Evolutionary conservation across 2,113 vertebrate genomes (phyloP), one percentile per base, ranked within the genome.

Genomic region (Odobenus rosmarus): DNA sequence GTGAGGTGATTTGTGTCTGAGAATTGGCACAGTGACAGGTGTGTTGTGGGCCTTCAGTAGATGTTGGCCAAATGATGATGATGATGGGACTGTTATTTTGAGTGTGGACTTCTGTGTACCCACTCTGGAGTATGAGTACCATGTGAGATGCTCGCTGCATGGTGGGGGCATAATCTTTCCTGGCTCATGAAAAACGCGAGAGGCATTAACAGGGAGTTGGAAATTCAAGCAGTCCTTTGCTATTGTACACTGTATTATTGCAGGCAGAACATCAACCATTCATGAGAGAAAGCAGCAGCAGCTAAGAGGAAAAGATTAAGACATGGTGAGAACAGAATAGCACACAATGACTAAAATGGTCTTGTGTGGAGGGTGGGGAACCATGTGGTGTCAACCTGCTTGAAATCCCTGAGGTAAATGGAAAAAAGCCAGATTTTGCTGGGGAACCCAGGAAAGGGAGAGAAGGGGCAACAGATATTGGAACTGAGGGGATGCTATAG

Each of bases 341-440:
- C n/a, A 64, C 26, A 6, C 31, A 16, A 2, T 39, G 26, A 69
- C n/a, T 57, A 19, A 42, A 62, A 31, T 39, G 31, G 24, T 51
- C 3, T 13, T 92, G 28, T 0, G 0, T 86, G 1, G 39, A 80
- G 13, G 2, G 1, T 28, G 2, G 4, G 9, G n/a, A 51, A 6
- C 3, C 2, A 36, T 13, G 18, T 36, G n/a, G 28, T 21, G 2
- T 77, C 28, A 62, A 7, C n/a, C 72, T 71, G 64, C 28, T 80
- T 82, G 46, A 46, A 69, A 69, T 28, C 4, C 2, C 21, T 26
- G 42, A 71, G 26, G 36, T 19, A n/a, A 59, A 57, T 57, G 79
- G 7, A 69, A 5, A 23, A 53, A 53, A 81, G 28, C 74, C 42
- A 77, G 10, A 28, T 55, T 82, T 46, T 76, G 14, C 62, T 81